These are phyloP conservation scores for Cacatua alba DNA, from an alignment of 2,113 vertebrate genomes.

Conservation along the genomic window DNA sequence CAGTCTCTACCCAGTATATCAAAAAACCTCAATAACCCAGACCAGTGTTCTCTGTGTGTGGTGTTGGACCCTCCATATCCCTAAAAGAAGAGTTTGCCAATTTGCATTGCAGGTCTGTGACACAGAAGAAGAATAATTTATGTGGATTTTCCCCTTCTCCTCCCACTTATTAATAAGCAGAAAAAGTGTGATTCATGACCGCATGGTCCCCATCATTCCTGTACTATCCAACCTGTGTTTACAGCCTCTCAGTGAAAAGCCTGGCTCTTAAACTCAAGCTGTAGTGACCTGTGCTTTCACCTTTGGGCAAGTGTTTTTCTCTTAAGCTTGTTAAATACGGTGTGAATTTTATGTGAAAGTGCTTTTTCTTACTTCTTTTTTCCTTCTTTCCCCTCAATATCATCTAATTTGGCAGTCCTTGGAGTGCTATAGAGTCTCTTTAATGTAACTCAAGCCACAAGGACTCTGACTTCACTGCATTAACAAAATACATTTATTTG, in stretches of 20 bases:
- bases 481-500: slow-evolving; percentile 24
- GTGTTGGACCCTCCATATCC: neutral
- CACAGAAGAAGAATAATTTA: neutral
- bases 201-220: neutral
- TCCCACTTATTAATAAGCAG: neutral
- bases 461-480: neutral
- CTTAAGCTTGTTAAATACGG: slow-evolving; percentile 40
- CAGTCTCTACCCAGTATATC: neutral
- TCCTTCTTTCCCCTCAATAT: neutral
- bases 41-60: neutral
- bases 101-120: neutral
- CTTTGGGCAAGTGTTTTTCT: slow-evolving; percentile 17
- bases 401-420: neutral
- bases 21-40: neutral
- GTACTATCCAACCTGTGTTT: neutral
- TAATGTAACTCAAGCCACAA: slow-evolving; percentile 3
- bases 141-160: neutral
- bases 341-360: slow-evolving; percentile 23
- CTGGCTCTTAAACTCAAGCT: neutral
- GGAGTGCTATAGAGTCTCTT: neutral
- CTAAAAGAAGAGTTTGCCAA: fast-evolving
- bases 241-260: neutral
- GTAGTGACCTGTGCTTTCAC: neutral
- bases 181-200: neutral
- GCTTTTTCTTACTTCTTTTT: neutral